Evolutionary conservation across 2,888 invertebrate species (phyloP), one percentile per base, ranked within the genome.

Genomic region (Chironomus riparius): DNA sequence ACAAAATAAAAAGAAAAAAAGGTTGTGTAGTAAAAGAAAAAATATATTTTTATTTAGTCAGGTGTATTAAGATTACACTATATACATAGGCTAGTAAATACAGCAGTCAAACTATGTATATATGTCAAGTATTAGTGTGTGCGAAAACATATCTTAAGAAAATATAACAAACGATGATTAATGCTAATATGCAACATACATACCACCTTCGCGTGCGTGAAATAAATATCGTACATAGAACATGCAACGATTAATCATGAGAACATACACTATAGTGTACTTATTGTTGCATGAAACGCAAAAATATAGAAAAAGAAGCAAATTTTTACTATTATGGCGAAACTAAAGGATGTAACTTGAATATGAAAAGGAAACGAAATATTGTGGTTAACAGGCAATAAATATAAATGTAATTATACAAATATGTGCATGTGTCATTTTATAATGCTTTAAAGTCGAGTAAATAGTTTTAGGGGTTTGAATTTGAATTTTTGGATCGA

Each of bases 231-330:
- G 47, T 21, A 38, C 18, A 21, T 21, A 65, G n/a, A 70, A 48
- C 70, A 48, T 70, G 48, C 48, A 70, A 62, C 61, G 48, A 72
- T 72, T 72, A 61, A 72, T 72, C 72, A 72, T 72, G 15, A 15
- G 47, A 62, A 15, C 15, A 72, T 72, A 62, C 13, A 61, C 12
- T 13, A 18, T 22, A n/a, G 15, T 18, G 18, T 61, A 38, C 38
- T 72, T 61, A 62, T 72, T 61, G 62, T 28, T 72, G 62, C 72
- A 72, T 61, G 28, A 28, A 72, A 65, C 65, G 65, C 24, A 24
- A 38, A 38, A 38, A 38, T 38, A 10, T 38, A 10, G 38, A 38
- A 38, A 38, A 38, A 38, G 38, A 38, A 38, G 38, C 2, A 10
- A n/a, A 38, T 38, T 38, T 38, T 38, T 38, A 38, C 7, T 38